A percentile compares a stretch with the other conserved stretches of the same genome.
Conservation (phyloP, 1,140 invertebrate genomes). For the Temnothorax nylanderi region DNA sequence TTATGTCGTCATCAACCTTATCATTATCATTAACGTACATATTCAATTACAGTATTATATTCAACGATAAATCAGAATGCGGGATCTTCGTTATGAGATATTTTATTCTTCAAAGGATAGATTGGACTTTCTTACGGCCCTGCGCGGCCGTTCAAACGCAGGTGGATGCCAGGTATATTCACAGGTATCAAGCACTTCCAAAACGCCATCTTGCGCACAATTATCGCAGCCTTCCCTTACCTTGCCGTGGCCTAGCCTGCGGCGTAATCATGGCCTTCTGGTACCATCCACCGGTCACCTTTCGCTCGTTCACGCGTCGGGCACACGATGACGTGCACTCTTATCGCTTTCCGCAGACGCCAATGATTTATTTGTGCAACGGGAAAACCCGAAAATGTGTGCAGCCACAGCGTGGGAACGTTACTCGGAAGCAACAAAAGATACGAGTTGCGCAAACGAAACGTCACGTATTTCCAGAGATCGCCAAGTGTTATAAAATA, state of each 20-base stretch:
- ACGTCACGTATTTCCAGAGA: neutral
- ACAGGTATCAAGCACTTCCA: conserved; percentile 30
- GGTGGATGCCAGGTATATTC: conserved; percentile 45
- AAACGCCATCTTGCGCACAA: conserved; percentile 77
- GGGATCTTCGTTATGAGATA: neutral
- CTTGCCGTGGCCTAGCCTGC: conserved; percentile 84
- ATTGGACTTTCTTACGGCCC: conserved; percentile 64
- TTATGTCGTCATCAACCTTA: neutral
- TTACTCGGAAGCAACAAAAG: neutral
- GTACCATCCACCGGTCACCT: conserved; percentile 73
- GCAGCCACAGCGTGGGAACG: neutral
- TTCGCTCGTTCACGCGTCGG: conserved; percentile 25
- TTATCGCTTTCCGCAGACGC: neutral
- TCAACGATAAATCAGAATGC: neutral
- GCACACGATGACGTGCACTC: neutral
- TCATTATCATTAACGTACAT: neutral
- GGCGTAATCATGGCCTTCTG: conserved; percentile 77
- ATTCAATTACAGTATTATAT: neutral
- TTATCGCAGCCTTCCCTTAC: conserved; percentile 78
- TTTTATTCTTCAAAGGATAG: neutral
- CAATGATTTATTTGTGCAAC: neutral
- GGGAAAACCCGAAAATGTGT: conserved; percentile 22
- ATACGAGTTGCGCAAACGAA: neutral
- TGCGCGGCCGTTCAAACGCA: conserved; percentile 56
- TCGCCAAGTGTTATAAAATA: neutral